Percentiles rank a stretch among this genome's conserved stretches.
These are phyloP conservation scores for Trichopria drosophilae DNA, from an alignment of 2,888 invertebrate genomes.

Conservation along the genomic window DNA sequence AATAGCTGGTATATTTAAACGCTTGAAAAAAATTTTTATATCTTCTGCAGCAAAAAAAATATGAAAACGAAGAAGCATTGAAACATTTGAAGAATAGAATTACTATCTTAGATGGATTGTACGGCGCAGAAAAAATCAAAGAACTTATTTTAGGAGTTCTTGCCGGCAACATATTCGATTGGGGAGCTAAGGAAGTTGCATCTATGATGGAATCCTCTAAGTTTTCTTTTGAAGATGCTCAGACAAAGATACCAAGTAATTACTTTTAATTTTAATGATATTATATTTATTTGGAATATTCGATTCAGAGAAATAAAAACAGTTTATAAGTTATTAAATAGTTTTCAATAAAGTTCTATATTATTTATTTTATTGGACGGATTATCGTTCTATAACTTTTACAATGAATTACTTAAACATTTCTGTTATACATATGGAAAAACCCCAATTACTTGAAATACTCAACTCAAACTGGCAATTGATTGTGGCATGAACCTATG, in stretches of 20 bases:
- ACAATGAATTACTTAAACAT: conserved; percentile 1
- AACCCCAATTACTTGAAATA: too few relatives aligned
- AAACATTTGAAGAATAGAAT: conserved; percentile 70
- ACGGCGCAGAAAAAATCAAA: conserved; percentile 55
- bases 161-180: conserved; percentile 94
- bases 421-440: background rate
- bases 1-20: too few relatives aligned
- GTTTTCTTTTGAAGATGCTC: conserved; percentile 83
- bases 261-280: conserved; percentile 6
- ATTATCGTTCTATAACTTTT: conserved; percentile 1
- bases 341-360: too few relatives aligned
- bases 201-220: conserved; percentile 75
- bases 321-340: too few relatives aligned
- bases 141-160: conserved; percentile 64
- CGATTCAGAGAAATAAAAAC: too few relatives aligned
- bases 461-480: too few relatives aligned
- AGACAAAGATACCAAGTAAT: conserved; percentile 75
- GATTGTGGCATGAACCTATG: too few relatives aligned
- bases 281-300: conserved; percentile 3
- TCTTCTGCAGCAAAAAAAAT: conserved; percentile 74
- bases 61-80: conserved; percentile 83
- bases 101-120: conserved; percentile 70
- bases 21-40: conserved; percentile 6
- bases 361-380: too few relatives aligned
- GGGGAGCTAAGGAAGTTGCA: conserved; percentile 92